Percentiles rank a stretch among this genome's conserved stretches.
Conservation (phyloP, 1,140 invertebrate species). For the Drosophila watanabei region DNA sequence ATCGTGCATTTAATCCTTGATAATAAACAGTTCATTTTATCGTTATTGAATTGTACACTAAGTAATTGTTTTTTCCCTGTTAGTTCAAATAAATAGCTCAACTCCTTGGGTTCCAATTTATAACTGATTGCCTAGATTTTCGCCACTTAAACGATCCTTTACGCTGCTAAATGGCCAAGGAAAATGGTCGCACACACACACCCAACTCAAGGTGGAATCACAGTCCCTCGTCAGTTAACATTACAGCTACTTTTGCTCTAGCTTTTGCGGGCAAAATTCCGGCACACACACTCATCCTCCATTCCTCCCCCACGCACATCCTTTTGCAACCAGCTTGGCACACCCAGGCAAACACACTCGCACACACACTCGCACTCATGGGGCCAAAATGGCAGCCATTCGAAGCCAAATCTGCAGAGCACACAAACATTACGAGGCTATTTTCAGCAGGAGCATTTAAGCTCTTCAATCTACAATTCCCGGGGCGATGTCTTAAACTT, state of each 20-base stretch:
- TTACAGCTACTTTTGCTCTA: constrained; percentile 15
- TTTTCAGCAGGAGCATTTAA: constrained; percentile 76
- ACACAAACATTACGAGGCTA: constrained; percentile 80
- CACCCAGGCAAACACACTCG: constrained; percentile 6
- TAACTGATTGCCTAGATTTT: constrained; percentile 12
- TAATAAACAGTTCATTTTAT: neutral
- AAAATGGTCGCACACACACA: constrained; percentile 24
- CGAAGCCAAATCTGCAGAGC: constrained; percentile 59
- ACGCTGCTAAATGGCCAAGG: constrained; percentile 26
- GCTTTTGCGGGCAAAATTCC: constrained; percentile 22
- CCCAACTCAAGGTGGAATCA: constrained; percentile 35
- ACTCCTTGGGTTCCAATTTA: neutral
- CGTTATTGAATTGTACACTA: neutral
- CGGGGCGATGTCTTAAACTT: constrained; percentile 55
- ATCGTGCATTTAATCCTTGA: neutral
- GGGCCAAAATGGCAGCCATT: constrained; percentile 42
- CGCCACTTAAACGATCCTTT: constrained; percentile 14
- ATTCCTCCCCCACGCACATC: neutral
- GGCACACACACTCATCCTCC: constrained; percentile 8
- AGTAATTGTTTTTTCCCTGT: constrained; percentile 4
- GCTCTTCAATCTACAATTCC: constrained; percentile 68
- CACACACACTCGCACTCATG: constrained; percentile 1
- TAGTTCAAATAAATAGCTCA: constrained; percentile 12
- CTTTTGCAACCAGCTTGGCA: neutral
- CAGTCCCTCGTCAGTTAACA: constrained; percentile 36